Evolutionary conservation across 2,113 vertebrate species (phyloP).

Genomic region (Hippocampus comes): DNA sequence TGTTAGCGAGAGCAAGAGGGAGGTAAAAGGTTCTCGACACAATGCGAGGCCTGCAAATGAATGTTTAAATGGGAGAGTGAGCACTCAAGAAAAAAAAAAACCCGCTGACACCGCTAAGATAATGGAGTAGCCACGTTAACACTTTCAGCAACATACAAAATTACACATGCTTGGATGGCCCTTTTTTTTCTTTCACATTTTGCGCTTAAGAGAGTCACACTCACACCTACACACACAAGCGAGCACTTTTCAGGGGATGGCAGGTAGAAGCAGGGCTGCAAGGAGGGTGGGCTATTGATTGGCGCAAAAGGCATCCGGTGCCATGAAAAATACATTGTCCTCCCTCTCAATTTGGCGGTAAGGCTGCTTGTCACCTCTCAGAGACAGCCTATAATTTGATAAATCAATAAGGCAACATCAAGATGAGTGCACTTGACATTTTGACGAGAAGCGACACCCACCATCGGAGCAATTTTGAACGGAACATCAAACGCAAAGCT

Average conservation of each 20-base stretch:
- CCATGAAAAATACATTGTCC: slow-evolving; percentile 28
- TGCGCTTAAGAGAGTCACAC: neutral
- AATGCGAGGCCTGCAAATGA: slow-evolving; percentile 55
- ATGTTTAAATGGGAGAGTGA: slow-evolving; percentile 65
- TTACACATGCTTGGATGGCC: slow-evolving; percentile 32
- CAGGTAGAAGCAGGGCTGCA: slow-evolving; percentile 2
- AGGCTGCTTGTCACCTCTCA: slow-evolving; percentile 48
- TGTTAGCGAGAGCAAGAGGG: slow-evolving; percentile 10
- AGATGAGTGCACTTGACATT: slow-evolving; percentile 53
- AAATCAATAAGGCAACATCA: slow-evolving; percentile 53
- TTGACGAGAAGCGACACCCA: slow-evolving; percentile 47
- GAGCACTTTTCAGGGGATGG: slow-evolving; percentile 19
- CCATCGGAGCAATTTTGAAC: slow-evolving; percentile 53
- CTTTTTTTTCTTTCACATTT: slow-evolving; percentile 20
- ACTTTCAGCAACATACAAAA: slow-evolving; percentile 12
- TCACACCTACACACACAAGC: neutral
- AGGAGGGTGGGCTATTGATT: slow-evolving; percentile 37
- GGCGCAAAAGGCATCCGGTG: slow-evolving; percentile 20
- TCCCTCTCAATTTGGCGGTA: slow-evolving; percentile 34
- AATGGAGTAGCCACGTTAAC: slow-evolving; percentile 63
- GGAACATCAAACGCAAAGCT: slow-evolving; percentile 55
- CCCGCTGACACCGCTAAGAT: slow-evolving; percentile 60
- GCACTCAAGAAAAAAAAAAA: slow-evolving; percentile 37
- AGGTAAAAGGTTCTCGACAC: slow-evolving; percentile 50
- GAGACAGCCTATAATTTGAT: slow-evolving; percentile 61